Evolutionary conservation across 2,888 invertebrate genomes (phyloP).

Genomic region (Thecophora atra): DNA sequence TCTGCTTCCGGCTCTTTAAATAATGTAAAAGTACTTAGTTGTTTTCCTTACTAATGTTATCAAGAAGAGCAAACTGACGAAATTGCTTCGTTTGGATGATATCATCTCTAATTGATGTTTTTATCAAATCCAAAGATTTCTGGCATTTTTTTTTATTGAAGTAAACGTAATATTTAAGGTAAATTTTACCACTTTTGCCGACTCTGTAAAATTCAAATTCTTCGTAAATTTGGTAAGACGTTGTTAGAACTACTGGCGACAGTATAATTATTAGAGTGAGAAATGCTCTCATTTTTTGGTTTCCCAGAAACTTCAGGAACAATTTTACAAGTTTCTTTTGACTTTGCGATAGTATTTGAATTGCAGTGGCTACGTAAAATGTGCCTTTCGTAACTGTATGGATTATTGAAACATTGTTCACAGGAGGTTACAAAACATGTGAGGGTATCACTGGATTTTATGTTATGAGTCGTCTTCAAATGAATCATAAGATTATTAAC

Average conservation of each 20-base stretch:
- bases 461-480: neutral
- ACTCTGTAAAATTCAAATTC: too few species aligned
- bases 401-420: neutral
- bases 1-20: too few species aligned
- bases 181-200: too few species aligned
- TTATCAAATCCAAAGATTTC: too few species aligned
- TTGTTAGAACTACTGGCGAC: neutral
- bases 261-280: neutral
- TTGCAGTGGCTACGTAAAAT: neutral
- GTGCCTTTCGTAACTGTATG: neutral
- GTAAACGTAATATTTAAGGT: too few species aligned
- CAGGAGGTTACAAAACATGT: slow-evolving; percentile 2
- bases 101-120: too few species aligned
- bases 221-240: neutral
- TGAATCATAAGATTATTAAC: neutral
- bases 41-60: too few species aligned
- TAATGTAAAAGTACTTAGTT: too few species aligned
- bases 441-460: neutral
- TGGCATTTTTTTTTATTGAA: too few species aligned
- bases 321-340: neutral
- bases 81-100: too few species aligned
- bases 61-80: too few species aligned
- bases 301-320: neutral
- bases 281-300: neutral
- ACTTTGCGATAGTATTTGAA: neutral